Base-by-base conservation (phyloP, 2,113 vertebrate species). In the Antechinus stuartii region DNA sequence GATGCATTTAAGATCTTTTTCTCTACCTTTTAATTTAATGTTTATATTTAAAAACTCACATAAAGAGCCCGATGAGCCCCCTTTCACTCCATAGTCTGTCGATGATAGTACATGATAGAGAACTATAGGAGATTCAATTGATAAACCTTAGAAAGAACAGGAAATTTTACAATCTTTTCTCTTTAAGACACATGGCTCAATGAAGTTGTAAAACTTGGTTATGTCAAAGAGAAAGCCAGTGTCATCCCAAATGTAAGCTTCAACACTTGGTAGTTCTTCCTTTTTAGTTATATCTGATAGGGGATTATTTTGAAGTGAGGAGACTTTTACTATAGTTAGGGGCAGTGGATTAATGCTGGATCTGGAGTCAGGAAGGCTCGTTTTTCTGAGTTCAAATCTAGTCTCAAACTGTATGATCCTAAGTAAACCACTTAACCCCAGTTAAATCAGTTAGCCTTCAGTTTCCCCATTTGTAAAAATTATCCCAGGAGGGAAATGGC, bases 151-250 rank as follows among this genome's bases (percentile, higher is more conserved):
- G 94, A 47, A 94, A 92, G 54, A 57, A 90, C 10, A 25, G 23
- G 42, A 54, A n/a, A 84, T 90, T 55, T 0, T 91, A 93, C 95
- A 95, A 53, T 8, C n/a, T 61, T 61, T 10, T 55, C 22, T 27
- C n/a, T 56, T n/a, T 50, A 53, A 52, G 90, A 96, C 8, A 47
- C 47, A 92, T 68, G 42, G 89, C 61, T 92, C 90, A 91, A n/a
- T 27, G 49, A 53, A 91, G 56, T 42, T 14, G 24, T 25, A 54
- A 93, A 68, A 23, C 9, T 11, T 50, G 16, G 25, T 2, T 53
- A 61, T 24, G 10, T 27, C 19, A 57, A 93, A 0, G 2, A 52
- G n/a, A 91, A 92, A 22, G 47, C 84, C 93, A 54, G 54, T 0
- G 24, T 56, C 1, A 6, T 6, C 46, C 54, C 52, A 3, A 24